Base-by-base conservation (phyloP, 2,113 vertebrate species). In the Daphoenositta chrysoptera region DNA sequence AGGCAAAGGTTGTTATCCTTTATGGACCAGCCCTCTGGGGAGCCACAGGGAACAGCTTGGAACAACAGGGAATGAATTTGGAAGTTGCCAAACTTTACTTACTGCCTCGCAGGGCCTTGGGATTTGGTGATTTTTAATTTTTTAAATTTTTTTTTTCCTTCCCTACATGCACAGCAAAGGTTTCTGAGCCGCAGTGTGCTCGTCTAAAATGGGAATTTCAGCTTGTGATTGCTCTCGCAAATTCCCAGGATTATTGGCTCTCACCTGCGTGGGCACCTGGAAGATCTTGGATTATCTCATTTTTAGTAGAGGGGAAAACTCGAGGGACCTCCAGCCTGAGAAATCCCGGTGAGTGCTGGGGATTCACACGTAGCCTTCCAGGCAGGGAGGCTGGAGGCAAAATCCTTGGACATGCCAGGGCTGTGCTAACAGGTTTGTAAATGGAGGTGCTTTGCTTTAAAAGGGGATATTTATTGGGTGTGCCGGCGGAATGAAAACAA, bases 1-100 rank as follows among this genome's bases (percentile, higher is more conserved):
- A 97, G 96, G 96, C 91, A 95, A 93, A 94, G 90, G 95, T 96
- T 96, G 93, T 97, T 97, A 96, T 97, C 95, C 96, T 96, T 97
- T 97, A 97, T 96, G 95, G 96, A 94, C 96, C 91, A 97, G 68
- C 93, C 96, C 95, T 96, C 95, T 83, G 76, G 95, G 95, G 96
- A 96, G 86, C 93, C 35, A 10, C 83, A 54, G 13, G 65, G 95
- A 97, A 95, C 96, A 96, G 94, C 91, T 95, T 95, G 94, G 39
- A 86, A 83, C 86, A 66, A 95, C 51, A 27, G 83, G 71, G 83
- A 86, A 76, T 73, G 89, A 72, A 63, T 96, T 89, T 83, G 86
- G 64, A 96, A 97, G 76, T 95, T 90, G 93, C 93, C 95, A 92
- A 95, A 97, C 94, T 96, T 95, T 93, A 87, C 94, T 97, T 88